These are phyloP conservation scores for Itoplectis maculator DNA, from an alignment of 2,888 invertebrate genomes.

Conservation along the genomic window DNA sequence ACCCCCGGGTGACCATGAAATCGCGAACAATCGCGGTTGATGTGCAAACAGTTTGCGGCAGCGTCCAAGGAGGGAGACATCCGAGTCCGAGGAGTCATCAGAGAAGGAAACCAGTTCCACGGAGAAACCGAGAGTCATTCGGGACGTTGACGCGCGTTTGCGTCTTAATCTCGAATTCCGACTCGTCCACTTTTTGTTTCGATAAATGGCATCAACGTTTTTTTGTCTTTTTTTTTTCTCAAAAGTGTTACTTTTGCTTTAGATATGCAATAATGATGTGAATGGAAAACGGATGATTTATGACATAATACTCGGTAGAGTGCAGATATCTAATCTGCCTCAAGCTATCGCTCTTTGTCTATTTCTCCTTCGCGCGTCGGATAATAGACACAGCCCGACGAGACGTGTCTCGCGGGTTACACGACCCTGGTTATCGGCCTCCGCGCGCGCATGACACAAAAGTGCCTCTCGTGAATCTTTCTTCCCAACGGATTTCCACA, in stretches of 20 bases:
- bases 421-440: slow-evolving; percentile 13
- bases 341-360: background rate
- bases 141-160: slow-evolving; percentile 29
- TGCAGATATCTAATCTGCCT: slow-evolving; percentile 3
- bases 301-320: background rate
- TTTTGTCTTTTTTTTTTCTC: too few relatives aligned
- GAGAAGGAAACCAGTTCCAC: background rate
- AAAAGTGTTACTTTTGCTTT: too few relatives aligned
- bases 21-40: slow-evolving; percentile 24
- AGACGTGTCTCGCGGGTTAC: background rate
- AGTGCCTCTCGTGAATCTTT: slow-evolving; percentile 15
- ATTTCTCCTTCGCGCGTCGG: background rate
- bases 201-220: background rate
- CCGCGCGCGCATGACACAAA: background rate
- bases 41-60: background rate
- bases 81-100: background rate
- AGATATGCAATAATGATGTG: background rate
- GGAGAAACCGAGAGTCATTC: slow-evolving; percentile 22
- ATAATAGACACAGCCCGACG: background rate
- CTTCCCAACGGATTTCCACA: slow-evolving; percentile 7
- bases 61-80: background rate
- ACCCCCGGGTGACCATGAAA: slow-evolving; percentile 43
- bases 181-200: background rate
- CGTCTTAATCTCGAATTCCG: background rate
- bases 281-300: slow-evolving; percentile 6